These are phyloP conservation scores for Paratilapia polleni DNA, from an alignment of 2,113 vertebrate species.

Conservation along the genomic window DNA sequence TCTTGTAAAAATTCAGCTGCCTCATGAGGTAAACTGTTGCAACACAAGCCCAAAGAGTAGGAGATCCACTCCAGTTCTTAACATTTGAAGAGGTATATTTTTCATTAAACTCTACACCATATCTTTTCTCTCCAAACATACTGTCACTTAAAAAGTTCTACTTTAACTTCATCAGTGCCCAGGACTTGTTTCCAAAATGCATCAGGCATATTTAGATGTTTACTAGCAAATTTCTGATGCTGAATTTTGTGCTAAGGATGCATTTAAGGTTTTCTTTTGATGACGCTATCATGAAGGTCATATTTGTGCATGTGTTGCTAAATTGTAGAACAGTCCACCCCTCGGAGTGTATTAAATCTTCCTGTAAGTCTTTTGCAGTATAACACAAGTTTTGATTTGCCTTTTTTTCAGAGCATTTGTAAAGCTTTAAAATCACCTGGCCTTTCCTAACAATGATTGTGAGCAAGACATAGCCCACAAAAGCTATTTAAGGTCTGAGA, in stretches of 20 bases:
- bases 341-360: neutral
- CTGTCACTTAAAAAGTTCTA: neutral
- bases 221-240: neutral
- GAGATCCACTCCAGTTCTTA: neutral
- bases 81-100: neutral
- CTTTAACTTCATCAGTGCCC: rapidly evolving
- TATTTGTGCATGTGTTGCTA: neutral
- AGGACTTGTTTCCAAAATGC: neutral
- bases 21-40: neutral
- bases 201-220: neutral
- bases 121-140: neutral
- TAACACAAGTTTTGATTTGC: neutral
- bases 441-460: neutral
- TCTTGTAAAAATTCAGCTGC: neutral
- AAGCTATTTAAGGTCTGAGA: neutral
- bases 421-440: neutral
- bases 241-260: neutral
- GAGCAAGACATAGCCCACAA: neutral
- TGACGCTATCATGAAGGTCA: neutral
- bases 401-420: neutral
- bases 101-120: neutral
- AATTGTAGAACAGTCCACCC: neutral
- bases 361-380: neutral
- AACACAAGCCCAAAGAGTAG: neutral
- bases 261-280: neutral